Evolutionary conservation across 2,113 vertebrate genomes (phyloP).

Genomic region (Catharus bicknelli): DNA sequence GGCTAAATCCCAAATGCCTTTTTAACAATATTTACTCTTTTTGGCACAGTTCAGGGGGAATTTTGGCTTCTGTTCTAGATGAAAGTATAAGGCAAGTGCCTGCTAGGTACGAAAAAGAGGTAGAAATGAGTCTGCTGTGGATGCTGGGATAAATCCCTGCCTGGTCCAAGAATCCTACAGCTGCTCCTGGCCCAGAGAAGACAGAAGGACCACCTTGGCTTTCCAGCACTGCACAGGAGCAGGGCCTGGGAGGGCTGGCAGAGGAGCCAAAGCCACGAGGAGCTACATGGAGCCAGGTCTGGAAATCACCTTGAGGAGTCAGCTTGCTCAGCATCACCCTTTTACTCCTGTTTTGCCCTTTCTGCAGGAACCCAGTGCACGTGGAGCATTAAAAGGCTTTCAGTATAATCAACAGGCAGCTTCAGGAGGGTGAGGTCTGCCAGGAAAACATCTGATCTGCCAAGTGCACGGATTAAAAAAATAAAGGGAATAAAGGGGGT

Average conservation of each 20-base stretch:
- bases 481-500: not conserved
- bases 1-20: not conserved
- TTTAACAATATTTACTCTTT: not conserved
- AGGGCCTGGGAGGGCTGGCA: not conserved
- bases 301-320: not conserved
- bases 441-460: not conserved
- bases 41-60: not conserved
- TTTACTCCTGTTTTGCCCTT: not conserved
- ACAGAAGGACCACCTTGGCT: not conserved
- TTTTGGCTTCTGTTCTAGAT: not conserved
- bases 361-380: fast-evolving
- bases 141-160: not conserved
- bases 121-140: not conserved
- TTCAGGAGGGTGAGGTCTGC: not conserved
- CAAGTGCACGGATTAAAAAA: not conserved
- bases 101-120: not conserved
- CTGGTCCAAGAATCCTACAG: not conserved
- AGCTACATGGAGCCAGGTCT: not conserved
- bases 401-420: not conserved
- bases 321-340: not conserved
- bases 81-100: not conserved
- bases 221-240: not conserved
- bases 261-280: not conserved
- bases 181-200: not conserved
- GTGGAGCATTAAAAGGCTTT: fast-evolving